Base-by-base conservation (phyloP, 2,888 invertebrate genomes). In the Drosophila kambysellisi region DNA sequence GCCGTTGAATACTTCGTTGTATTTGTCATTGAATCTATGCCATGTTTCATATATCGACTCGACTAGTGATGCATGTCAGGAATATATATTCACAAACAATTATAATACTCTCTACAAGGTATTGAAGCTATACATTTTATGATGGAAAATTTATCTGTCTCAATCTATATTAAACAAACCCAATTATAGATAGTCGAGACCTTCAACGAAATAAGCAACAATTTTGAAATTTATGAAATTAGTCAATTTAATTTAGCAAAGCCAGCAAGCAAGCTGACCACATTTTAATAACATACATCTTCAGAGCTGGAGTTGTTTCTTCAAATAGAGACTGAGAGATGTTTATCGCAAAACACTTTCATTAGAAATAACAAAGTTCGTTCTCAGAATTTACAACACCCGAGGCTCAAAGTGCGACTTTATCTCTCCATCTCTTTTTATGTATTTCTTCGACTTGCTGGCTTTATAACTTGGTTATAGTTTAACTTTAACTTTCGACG, bases 321-420 rank as follows among this genome's bases (percentile, higher is more conserved):
- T 33, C 25, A 33, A 51, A 25, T 52, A 0, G 8, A 35, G 29
- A 29, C 15, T 20, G 39, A 32, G 30, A 54, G 63, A 70, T 79
- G 67, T 43, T 73, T 73, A 61, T 76, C 54, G n/a, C 58, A 70
- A 70, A 71, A 71, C 70, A 79, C 79, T 79, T 79, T 76, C 70
- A 70, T 79, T 79, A 65, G 62, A 78, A 70, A 52, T 70, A 29
- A 35, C 39, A 11, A 15, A 64, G 66, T 37, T 66, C 56, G 63
- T 74, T 60, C 68, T 48, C 57, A 46, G 68, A 68, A 62, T 66
- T 65, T 57, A 39, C 5, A 20, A 35, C 29, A 59, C 70, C 46
- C 46, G 8, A 30, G 35, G 61, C 61, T 32, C 25, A 41, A 39
- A 58, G 29, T 53, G 32, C 37, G 51, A 39, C 39, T 35, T 51